These are phyloP conservation scores for Channa maculata DNA, from an alignment of 2,113 vertebrate species.

Conservation along the genomic window DNA sequence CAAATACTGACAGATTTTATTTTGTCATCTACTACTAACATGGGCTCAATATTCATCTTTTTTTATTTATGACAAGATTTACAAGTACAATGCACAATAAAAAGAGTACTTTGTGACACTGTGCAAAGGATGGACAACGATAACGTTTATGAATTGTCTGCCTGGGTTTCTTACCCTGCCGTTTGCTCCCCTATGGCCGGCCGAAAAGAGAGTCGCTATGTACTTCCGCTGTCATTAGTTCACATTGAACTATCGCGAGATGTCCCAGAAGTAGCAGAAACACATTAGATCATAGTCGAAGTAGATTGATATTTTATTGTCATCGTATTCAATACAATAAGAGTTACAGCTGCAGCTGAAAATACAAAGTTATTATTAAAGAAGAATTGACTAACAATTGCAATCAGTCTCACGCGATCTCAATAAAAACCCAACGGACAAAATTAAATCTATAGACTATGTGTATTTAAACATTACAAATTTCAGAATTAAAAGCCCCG, in stretches of 20 bases:
- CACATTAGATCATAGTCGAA: not conserved
- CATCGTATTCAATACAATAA: no score
- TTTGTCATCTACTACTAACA: slow-evolving; percentile 11
- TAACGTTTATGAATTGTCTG: slow-evolving; percentile 43
- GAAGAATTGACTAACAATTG: no score
- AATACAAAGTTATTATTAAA: no score
- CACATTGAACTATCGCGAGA: slow-evolving; percentile 81
- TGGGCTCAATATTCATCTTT: slow-evolving; percentile 13
- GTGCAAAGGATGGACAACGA: slow-evolving; percentile 81
- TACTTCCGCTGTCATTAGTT: slow-evolving; percentile 84
- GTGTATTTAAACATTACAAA: no score
- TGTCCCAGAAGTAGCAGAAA: rapidly evolving
- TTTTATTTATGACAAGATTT: not conserved
- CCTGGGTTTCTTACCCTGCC: slow-evolving; percentile 83
- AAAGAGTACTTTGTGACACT: not conserved
- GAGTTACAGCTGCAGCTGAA: no score
- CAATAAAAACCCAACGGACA: no score
- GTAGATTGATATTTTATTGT: no score
- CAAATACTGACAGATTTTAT: not conserved
- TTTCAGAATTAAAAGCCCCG: no score
- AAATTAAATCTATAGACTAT: no score
- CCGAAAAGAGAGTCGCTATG: slow-evolving; percentile 83
- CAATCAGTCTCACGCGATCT: no score
- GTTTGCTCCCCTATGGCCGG: slow-evolving; percentile 82
- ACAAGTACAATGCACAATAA: not conserved